These are phyloP conservation scores for Colius striatus DNA, from an alignment of 2,113 vertebrate genomes.

Conservation along the genomic window DNA sequence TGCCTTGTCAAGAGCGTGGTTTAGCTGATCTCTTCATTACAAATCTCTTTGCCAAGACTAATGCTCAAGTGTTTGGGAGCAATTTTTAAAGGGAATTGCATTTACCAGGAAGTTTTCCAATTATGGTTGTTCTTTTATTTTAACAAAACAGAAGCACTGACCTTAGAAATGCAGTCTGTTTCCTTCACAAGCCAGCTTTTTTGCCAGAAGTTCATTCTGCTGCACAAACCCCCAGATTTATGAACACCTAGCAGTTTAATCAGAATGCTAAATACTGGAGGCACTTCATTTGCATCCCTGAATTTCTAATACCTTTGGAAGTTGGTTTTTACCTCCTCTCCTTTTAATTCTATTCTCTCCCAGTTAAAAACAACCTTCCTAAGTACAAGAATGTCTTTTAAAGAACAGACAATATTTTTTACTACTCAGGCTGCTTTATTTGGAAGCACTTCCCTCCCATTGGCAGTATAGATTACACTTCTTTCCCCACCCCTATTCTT, in stretches of 20 bases:
- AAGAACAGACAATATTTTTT: neutral
- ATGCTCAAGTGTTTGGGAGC: neutral
- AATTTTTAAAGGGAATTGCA: neutral
- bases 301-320: neutral
- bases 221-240: neutral
- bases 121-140: neutral
- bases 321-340: neutral
- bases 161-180: neutral
- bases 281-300: neutral
- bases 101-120: neutral
- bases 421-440: neutral
- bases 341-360: neutral
- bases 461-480: neutral
- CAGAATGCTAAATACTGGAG: neutral
- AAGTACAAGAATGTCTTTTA: neutral
- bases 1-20: neutral
- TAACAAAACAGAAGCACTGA: neutral
- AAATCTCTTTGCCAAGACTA: neutral
- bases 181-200: neutral
- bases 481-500: neutral
- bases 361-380: neutral
- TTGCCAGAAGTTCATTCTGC: neutral
- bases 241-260: neutral
- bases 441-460: neutral
- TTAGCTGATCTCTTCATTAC: neutral